phyloP scores from a whole-genome alignment of 2,797 vertebrate genomes.

The Pyrrhura leucotis region DNA sequence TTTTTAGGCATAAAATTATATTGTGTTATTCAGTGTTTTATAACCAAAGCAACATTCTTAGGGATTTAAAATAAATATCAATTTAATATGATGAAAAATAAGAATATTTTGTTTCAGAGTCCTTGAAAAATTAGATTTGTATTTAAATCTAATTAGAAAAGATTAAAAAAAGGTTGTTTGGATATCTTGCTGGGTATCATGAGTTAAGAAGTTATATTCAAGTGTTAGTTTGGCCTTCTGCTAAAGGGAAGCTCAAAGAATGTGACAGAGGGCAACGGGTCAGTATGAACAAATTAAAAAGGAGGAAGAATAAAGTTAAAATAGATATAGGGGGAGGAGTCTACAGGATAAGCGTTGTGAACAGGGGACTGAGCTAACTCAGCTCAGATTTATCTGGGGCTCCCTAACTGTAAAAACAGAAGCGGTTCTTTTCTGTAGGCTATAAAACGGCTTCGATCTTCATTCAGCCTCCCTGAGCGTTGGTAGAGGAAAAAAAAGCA shows the following conservation, averaged over 20 bases:
- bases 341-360: neutral
- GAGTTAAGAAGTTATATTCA: neutral
- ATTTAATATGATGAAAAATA: neutral
- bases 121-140: neutral
- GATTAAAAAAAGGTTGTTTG: neutral
- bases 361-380: neutral
- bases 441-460: neutral
- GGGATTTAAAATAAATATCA: neutral
- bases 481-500: neutral
- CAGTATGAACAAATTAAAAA: neutral
- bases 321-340: neutral
- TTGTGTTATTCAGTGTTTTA: neutral
- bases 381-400: neutral
- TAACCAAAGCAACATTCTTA: neutral
- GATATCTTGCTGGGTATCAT: neutral
- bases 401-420: neutral
- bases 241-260: neutral
- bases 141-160: neutral
- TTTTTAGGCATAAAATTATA: neutral
- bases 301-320: neutral
- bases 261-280: accelerated
- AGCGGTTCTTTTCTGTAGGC: neutral
- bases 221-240: neutral
- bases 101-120: neutral
- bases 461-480: neutral